phyloP scores from a whole-genome alignment of 2,888 invertebrate genomes.

The Himalopsyche anomala region DNA sequence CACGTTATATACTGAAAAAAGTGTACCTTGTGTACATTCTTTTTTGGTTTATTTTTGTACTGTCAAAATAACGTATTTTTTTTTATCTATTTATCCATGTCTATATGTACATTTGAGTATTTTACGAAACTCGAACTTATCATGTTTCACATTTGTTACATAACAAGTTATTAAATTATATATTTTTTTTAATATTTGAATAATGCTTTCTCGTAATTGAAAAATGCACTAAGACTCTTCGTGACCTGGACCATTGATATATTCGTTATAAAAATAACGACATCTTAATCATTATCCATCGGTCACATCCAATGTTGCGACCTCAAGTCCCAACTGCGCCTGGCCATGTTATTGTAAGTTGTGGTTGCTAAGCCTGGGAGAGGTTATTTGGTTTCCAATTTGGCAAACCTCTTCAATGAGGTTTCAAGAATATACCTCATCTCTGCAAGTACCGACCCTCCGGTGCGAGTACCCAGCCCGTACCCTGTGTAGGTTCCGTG shows the following conservation, averaged over 20 bases:
- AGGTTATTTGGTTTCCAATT: constrained; percentile 53
- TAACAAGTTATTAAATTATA: too few species aligned
- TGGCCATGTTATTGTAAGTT: constrained; percentile 48
- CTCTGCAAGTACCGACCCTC: constrained; percentile 39
- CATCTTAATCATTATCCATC: background rate
- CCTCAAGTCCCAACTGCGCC: constrained; percentile 11
- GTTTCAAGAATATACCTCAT: constrained; percentile 45
- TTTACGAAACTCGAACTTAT: too few species aligned
- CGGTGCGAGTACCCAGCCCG: background rate
- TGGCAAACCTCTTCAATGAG: constrained; percentile 50
- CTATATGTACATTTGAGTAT: too few species aligned
- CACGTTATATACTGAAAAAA: too few species aligned
- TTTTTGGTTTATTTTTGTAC: too few species aligned
- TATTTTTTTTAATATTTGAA: too few species aligned
- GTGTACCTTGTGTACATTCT: too few species aligned
- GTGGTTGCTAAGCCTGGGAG: constrained; percentile 43
- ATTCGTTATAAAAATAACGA: too few species aligned
- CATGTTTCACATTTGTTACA: too few species aligned
- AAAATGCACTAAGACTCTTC: background rate
- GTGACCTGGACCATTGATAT: background rate
- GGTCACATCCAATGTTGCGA: background rate
- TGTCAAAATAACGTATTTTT: too few species aligned
- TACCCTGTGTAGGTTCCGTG: background rate
- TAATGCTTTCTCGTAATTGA: too few species aligned
- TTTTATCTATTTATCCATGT: too few species aligned